These are phyloP conservation scores for Tenthredo scrophulariae DNA, from an alignment of 2,888 invertebrate species.

Conservation along the genomic window DNA sequence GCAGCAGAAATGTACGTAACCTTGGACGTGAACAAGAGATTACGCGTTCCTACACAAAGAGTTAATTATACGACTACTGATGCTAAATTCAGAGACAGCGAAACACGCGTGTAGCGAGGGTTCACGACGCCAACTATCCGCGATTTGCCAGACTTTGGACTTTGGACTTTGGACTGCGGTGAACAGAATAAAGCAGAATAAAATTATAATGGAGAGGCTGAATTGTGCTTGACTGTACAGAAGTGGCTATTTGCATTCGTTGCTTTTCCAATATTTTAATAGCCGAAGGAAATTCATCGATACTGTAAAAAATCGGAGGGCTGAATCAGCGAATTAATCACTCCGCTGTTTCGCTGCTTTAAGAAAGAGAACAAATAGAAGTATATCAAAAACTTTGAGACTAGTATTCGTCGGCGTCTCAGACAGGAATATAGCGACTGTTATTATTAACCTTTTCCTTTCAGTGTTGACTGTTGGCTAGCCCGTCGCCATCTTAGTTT, in stretches of 20 bases:
- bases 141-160: slow-evolving; percentile 7
- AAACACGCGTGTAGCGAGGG: not conserved
- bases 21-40: slow-evolving; percentile 50
- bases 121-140: slow-evolving; percentile 3
- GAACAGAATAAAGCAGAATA: not conserved
- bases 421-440: slow-evolving; percentile 42
- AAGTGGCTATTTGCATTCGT: not conserved
- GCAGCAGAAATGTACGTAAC: slow-evolving; percentile 7
- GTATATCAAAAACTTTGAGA: not conserved
- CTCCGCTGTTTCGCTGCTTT: not conserved
- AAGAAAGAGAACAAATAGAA: not conserved
- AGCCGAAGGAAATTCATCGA: not conserved
- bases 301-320: not conserved
- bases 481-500: slow-evolving; percentile 46
- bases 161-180: slow-evolving; percentile 2
- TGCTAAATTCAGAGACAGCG: slow-evolving; percentile 39
- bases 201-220: not conserved
- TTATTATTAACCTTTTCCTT: slow-evolving; percentile 53
- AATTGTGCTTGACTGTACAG: not conserved
- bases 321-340: not conserved
- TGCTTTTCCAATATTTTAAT: not conserved
- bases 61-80: slow-evolving; percentile 33
- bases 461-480: slow-evolving; percentile 37
- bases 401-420: slow-evolving; percentile 23
- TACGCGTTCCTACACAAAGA: slow-evolving; percentile 47